Percentiles rank a stretch among this genome's conserved stretches.
These are phyloP conservation scores for Eubucco bourcierii DNA, from an alignment of 2,113 vertebrate species.

Conservation along the genomic window DNA sequence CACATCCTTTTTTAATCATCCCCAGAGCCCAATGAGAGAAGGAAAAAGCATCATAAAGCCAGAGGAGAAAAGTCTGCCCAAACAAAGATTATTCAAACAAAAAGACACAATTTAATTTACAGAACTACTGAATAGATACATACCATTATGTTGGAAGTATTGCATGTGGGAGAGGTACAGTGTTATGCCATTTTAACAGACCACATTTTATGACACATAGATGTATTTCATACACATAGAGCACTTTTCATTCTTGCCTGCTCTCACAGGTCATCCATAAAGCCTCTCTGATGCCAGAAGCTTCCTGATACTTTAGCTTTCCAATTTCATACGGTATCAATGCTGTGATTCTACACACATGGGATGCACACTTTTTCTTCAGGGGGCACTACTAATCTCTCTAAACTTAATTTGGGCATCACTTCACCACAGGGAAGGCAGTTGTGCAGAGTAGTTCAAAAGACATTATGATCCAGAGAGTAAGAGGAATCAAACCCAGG, in stretches of 20 bases:
- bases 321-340: background rate
- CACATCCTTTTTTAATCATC: background rate
- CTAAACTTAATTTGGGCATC: background rate
- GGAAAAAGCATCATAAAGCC: background rate
- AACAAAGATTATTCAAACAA: background rate
- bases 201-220: background rate
- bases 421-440: background rate
- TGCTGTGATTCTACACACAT: background rate
- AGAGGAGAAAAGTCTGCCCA: background rate
- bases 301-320: background rate
- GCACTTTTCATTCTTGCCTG: background rate
- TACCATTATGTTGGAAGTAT: background rate
- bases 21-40: background rate
- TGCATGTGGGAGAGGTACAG: background rate
- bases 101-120: background rate
- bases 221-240: background rate
- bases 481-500: rapidly evolving
- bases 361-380: background rate
- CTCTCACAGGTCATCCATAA: background rate
- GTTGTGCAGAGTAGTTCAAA: background rate
- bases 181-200: background rate
- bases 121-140: background rate
- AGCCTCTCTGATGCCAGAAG: background rate
- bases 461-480: background rate
- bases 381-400: background rate